Percentiles rank a stretch among this genome's conserved stretches.
Conservation (phyloP, 2,113 vertebrate genomes). For the Lasiurus cinereus region DNA sequence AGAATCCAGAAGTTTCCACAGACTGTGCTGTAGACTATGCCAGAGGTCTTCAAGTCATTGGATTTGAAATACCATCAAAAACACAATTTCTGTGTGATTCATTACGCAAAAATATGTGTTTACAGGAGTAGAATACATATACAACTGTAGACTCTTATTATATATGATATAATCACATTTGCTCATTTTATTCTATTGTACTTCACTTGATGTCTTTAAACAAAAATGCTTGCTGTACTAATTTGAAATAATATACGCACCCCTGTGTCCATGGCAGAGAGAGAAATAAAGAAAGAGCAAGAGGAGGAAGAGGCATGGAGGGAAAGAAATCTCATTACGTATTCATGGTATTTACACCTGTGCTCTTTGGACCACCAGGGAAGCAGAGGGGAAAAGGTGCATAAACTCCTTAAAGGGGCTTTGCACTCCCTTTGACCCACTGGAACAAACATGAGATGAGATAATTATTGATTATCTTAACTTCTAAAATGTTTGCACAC, state of each 20-base stretch:
- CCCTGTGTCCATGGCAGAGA: background rate
- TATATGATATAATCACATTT: background rate
- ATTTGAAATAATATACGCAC: background rate
- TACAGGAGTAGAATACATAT: background rate
- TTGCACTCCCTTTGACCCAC: background rate
- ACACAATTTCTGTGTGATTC: background rate
- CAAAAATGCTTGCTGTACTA: background rate
- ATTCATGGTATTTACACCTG: background rate
- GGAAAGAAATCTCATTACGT: background rate
- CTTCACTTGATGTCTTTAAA: background rate
- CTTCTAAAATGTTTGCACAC: background rate
- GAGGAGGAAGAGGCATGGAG: too few species aligned
- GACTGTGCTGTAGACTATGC: background rate
- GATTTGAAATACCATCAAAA: slow-evolving; percentile 21
- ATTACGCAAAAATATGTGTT: background rate
- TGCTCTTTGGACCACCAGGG: background rate
- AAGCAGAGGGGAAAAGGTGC: background rate
- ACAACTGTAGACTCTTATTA: background rate
- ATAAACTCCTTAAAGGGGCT: background rate
- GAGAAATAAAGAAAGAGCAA: background rate
- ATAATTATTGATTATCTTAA: slow-evolving; percentile 13
- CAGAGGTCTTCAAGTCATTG: background rate
- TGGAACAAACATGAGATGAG: background rate
- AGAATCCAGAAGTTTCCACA: background rate
- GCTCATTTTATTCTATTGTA: background rate